Evolutionary conservation across 2,797 vertebrate genomes (phyloP), one percentile per base, ranked within the genome.

Genomic region (Aythya fuligula): DNA sequence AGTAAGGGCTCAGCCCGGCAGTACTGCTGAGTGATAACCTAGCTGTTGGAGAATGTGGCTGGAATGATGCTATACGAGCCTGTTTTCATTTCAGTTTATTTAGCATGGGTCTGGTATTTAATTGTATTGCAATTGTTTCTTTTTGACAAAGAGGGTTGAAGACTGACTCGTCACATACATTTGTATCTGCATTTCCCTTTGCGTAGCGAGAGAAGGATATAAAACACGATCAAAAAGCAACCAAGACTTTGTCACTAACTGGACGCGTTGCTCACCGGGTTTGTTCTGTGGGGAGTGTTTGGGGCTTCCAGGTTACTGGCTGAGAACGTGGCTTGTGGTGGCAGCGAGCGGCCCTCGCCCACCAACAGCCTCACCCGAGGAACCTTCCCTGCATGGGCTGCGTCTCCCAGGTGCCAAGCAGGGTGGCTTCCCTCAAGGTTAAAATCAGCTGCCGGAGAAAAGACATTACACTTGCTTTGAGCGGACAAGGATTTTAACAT

Each of bases 101-200:
- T 89, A 74, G 75, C 90, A 58, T n/a, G 11, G 41, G 85, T 82
- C 86, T 95, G 76, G 89, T 90, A 90, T 84, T 92, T 93, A 91
- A 91, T 90, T 89, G 87, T 87, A 78, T 67, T 89, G 71, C 77
- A 90, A 91, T 92, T 96, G 89, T 93, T 96, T 66, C 77, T 75
- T 15, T 94, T 88, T 89, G 82, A 94, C 93, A 94, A 85, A 82
- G 72, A 64, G 54, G 60, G 61, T 61, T 93, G 87, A 91, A 87
- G 82, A 90, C 79, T 94, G 96, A 85, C 76, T 41, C 22, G 34
- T 86, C 86, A 69, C 74, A 14, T 57, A 41, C 1, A 1, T 91
- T 79, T 71, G 27, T 78, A 69, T 83, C 32, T 65, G 79, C 67
- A 21, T 94, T 91, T 93, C 43, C 20, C n/a, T 79, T 91, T 13